phyloP scores from a whole-genome alignment of 2,797 vertebrate genomes.

The Tadarida brasiliensis region DNA sequence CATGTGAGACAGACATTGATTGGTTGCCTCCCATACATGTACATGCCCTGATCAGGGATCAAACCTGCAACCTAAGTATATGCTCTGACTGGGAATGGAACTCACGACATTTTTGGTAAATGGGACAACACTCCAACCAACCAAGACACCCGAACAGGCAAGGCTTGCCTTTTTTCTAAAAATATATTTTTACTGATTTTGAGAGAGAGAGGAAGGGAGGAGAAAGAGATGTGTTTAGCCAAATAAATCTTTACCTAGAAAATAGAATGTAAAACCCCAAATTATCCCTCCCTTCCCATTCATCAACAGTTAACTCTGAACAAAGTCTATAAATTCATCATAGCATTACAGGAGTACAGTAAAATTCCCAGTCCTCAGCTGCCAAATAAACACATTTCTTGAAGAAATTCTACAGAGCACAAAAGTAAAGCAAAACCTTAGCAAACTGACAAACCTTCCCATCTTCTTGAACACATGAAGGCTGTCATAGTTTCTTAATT shows the following conservation, averaged over 20 bases:
- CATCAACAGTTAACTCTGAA: background rate
- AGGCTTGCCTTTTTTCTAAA: too few species aligned
- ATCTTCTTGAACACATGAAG: background rate
- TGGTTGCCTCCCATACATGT: too few species aligned
- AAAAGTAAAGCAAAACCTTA: background rate
- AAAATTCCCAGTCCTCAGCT: background rate
- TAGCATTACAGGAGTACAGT: background rate
- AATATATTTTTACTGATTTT: too few species aligned
- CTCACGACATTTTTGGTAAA: too few species aligned
- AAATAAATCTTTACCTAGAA: conserved; percentile 39
- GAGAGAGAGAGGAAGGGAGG: too few species aligned
- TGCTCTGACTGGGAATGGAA: too few species aligned
- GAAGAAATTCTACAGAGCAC: background rate
- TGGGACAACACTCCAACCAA: too few species aligned
- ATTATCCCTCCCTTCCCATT: background rate
- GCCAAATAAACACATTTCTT: conserved; percentile 28
- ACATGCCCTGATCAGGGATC: too few species aligned
- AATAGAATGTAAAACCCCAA: background rate
- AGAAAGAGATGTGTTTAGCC: background rate
- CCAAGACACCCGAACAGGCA: too few species aligned
- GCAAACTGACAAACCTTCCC: background rate
- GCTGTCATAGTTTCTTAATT: conserved; percentile 9
- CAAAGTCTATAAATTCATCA: background rate
- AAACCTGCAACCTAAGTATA: too few species aligned
- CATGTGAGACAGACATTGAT: too few species aligned